Base-by-base conservation (phyloP, 2,888 invertebrate genomes). In the Poecilus cupreus region DNA sequence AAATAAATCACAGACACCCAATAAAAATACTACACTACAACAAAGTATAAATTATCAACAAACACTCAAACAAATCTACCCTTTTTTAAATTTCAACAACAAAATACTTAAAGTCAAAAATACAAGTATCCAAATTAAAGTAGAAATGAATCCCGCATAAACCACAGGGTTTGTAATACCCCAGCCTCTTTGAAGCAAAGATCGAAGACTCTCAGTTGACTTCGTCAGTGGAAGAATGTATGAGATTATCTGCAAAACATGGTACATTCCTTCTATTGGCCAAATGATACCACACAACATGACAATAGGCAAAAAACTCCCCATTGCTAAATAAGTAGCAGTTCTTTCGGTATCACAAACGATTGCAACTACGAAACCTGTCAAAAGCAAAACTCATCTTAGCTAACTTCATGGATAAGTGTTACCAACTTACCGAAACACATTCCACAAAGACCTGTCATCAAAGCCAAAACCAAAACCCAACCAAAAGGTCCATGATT, bases 391-490 rank as follows among this genome's bases (percentile, higher is more conserved):
- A 18, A 32, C n/a, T n/a, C n/a, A n/a, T n/a, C n/a, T n/a, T n/a
- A n/a, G n/a, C n/a, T n/a, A n/a, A n/a, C n/a, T n/a, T n/a, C n/a
- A n/a, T n/a, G n/a, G n/a, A n/a, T n/a, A n/a, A n/a, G n/a, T n/a
- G n/a, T n/a, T n/a, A n/a, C n/a, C n/a, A n/a, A 87, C 91, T 90
- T 90, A 95, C 96, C 97, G 85, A 97, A 97, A 81, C 95, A 94
- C 98, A 98, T 98, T 86, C 98, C 98, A 87, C 97, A 97, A 18
- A 97, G 89, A 11, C 98, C 98, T 79, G 95, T 96, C 43, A 97
- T 90, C 0, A 97, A 88, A 0, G 96, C 95, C 8, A 98, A 90
- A 0, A 92, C 84, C n/a, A 94, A 90, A 6, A 97, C 95, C 91
- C 94, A 93, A 24, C 92, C 90, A 3, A 97, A 88, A 2, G 94